Conservation (phyloP, 1,140 invertebrate genomes). For the Papilio aristodemus region DNA sequence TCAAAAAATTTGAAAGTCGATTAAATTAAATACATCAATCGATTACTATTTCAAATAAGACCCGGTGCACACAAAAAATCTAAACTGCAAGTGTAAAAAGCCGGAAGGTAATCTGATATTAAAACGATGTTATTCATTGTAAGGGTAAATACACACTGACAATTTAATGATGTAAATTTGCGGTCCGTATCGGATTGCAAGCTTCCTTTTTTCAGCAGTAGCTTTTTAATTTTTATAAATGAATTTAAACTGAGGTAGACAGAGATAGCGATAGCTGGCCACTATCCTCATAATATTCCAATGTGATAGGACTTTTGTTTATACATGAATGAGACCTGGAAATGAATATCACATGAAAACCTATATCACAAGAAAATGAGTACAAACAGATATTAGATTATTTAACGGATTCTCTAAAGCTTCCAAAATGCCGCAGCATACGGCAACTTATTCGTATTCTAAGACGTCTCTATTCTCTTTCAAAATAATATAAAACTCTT, state of each 20-base stretch:
- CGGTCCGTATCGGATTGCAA: constrained; percentile 51
- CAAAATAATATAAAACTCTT: background rate
- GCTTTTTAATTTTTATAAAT: constrained; percentile 17
- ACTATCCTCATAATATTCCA: background rate
- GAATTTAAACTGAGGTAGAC: background rate
- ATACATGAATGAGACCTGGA: no score
- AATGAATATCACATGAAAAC: no score
- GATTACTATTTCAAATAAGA: constrained; percentile 14
- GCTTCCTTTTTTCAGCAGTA: constrained; percentile 4
- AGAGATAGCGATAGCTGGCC: background rate
- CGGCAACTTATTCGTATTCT: background rate
- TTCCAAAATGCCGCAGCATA: no score
- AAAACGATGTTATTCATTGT: constrained; percentile 60
- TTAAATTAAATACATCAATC: background rate
- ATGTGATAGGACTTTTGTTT: background rate
- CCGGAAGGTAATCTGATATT: constrained; percentile 71
- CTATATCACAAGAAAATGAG: no score
- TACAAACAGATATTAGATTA: no score
- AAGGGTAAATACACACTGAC: constrained; percentile 55
- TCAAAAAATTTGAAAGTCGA: background rate
- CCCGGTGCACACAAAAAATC: constrained; percentile 16
- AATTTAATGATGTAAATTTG: constrained; percentile 64
- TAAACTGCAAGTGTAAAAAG: constrained; percentile 44
- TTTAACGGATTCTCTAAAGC: no score
- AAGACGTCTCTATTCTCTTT: background rate